Percentiles rank a stretch among this genome's conserved stretches.
These are phyloP conservation scores for Drosophila borealis DNA, from an alignment of 2,888 invertebrate genomes.

Conservation along the genomic window DNA sequence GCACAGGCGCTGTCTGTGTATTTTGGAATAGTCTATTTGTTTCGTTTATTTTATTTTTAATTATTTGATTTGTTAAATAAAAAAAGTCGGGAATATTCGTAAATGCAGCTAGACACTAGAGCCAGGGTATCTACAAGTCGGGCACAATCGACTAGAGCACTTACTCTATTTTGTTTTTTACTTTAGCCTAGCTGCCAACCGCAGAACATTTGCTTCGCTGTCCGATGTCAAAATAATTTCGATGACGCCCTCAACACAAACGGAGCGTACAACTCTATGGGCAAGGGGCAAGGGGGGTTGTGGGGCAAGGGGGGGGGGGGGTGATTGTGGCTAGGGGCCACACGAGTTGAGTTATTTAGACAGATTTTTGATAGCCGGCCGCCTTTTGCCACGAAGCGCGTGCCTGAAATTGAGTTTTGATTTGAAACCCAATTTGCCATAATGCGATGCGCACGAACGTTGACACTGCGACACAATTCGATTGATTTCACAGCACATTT, in stretches of 20 bases:
- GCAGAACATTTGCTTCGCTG: constrained; percentile 45
- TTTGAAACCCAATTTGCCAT: constrained; percentile 68
- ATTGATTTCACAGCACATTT: constrained; percentile 71
- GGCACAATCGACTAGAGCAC: not conserved
- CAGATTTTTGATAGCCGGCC: constrained; percentile 71
- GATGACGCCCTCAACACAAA: constrained; percentile 57
- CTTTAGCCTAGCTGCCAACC: constrained; percentile 62
- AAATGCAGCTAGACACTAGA: too few species aligned
- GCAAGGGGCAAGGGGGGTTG: not conserved
- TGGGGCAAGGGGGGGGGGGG: not conserved
- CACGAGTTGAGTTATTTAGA: constrained; percentile 68
- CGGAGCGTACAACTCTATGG: constrained; percentile 15
- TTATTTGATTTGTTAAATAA: too few species aligned
- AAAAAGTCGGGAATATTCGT: too few species aligned
- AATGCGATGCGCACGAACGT: constrained; percentile 44
- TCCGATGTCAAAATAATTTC: constrained; percentile 76
- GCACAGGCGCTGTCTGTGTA: too few species aligned
- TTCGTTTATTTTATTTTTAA: too few species aligned
- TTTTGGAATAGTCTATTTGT: too few species aligned
- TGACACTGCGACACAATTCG: constrained; percentile 70
- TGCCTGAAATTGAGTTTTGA: constrained; percentile 76
- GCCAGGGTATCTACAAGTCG: not conserved
- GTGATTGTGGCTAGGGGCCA: not conserved
- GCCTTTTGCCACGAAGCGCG: constrained; percentile 22
- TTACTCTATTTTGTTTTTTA: constrained; percentile 29